These are phyloP conservation scores for Coilia nasus DNA, from an alignment of 2,797 vertebrate species.

Conservation along the genomic window DNA sequence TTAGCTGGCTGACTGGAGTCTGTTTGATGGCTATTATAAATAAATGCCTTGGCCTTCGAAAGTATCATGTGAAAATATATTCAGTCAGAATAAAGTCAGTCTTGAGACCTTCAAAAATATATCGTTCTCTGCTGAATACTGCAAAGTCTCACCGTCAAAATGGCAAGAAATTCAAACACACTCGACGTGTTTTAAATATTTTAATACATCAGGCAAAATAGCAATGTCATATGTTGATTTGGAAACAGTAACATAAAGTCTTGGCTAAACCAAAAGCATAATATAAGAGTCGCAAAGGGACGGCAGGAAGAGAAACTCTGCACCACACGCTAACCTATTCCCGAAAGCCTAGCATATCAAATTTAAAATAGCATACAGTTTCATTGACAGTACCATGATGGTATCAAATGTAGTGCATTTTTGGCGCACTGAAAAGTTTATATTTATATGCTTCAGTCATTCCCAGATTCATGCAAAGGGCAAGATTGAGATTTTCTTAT, in stretches of 20 bases:
- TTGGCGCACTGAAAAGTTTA: background rate
- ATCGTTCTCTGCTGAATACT: background rate
- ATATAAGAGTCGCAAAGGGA: background rate
- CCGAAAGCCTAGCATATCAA: background rate
- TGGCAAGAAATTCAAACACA: background rate
- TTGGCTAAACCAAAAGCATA: background rate
- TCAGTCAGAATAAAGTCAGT: background rate
- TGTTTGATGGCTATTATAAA: background rate
- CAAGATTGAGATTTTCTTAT: background rate
- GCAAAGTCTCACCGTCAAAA: background rate
- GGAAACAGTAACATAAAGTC: background rate
- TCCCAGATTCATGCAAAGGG: background rate
- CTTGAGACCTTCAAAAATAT: background rate
- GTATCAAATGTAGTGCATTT: background rate
- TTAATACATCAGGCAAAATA: background rate
- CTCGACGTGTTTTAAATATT: background rate
- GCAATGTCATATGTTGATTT: background rate
- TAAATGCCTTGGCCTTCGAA: background rate
- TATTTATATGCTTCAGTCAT: background rate
- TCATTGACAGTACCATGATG: background rate
- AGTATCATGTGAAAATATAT: background rate
- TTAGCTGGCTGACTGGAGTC: background rate
- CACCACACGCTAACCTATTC: background rate
- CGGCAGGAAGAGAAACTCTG: background rate
- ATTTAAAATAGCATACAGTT: background rate